Evolutionary conservation across 2,797 vertebrate genomes (phyloP).

Genomic region (Arctocebus calabarensis): DNA sequence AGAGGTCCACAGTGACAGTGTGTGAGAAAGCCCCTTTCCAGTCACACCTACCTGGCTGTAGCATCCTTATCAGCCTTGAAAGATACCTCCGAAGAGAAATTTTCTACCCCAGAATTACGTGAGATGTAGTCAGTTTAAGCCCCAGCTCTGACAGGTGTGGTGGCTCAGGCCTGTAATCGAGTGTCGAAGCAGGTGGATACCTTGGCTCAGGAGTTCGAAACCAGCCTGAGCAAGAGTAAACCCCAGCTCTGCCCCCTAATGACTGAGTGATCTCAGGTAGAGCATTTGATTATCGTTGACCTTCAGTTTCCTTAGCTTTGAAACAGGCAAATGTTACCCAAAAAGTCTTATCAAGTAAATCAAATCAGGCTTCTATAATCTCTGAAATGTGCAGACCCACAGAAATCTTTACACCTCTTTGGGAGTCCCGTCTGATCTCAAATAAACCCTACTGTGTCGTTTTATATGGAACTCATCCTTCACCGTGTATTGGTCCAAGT

Average conservation of each 20-base stretch:
- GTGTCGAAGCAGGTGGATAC: no score
- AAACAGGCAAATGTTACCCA: not conserved
- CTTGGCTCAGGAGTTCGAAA: no score
- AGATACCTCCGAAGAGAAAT: not conserved
- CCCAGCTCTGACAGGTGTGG: not conserved
- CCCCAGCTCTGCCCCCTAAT: not conserved
- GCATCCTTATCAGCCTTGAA: not conserved
- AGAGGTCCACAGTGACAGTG: accelerated
- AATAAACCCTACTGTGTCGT: not conserved
- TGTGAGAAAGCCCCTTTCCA: not conserved
- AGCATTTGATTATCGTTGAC: not conserved
- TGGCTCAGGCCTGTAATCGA: no score
- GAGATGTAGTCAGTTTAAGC: not conserved
- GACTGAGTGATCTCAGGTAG: not conserved
- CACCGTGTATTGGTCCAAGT: not conserved
- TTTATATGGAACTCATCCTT: not conserved
- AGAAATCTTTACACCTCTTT: not conserved
- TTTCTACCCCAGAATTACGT: not conserved
- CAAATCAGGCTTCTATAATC: not conserved
- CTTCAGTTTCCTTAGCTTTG: not conserved
- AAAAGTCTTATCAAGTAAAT: not conserved
- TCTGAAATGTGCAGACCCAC: not conserved
- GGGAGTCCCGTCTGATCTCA: not conserved
- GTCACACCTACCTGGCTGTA: not conserved
- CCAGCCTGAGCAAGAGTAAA: not conserved